Percentiles rank a stretch among this genome's conserved stretches.
These are phyloP conservation scores for Anastrepha ludens DNA, from an alignment of 1,140 invertebrate species.

Conservation along the genomic window DNA sequence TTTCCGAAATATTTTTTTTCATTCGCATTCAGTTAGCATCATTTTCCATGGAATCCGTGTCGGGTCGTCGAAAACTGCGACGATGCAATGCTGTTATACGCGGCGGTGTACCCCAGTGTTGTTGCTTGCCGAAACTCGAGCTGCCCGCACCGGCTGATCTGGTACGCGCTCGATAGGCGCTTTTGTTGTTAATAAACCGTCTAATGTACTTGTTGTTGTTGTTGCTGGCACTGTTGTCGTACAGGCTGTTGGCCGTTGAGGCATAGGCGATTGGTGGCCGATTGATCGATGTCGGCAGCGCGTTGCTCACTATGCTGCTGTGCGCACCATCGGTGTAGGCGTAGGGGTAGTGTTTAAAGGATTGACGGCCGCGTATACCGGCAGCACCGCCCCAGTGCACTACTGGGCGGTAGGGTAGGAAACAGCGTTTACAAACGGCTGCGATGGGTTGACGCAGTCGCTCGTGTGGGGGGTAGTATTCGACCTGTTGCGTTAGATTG, in stretches of 20 bases:
- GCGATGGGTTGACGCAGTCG: conserved; percentile 74
- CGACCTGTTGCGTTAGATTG: conserved; percentile 64
- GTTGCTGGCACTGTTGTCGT: neutral
- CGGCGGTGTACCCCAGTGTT: conserved; percentile 72
- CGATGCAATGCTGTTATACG: conserved; percentile 73
- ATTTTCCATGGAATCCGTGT: conserved; percentile 55
- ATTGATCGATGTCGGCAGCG: conserved; percentile 62
- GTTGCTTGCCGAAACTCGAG: conserved; percentile 56
- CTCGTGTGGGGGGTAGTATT: conserved; percentile 74
- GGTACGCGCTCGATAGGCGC: neutral
- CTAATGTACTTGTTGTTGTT: neutral
- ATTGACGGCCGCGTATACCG: conserved; percentile 68
- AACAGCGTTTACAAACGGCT: conserved; percentile 74
- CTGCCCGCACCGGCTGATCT: neutral
- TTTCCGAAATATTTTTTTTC: conserved; percentile 62
- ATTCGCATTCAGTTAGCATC: conserved; percentile 55
- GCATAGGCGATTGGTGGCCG: conserved; percentile 55
- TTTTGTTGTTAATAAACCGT: conserved; percentile 8
- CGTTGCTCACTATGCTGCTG: conserved; percentile 63
- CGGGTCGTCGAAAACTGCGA: conserved; percentile 68
- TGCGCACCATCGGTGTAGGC: conserved; percentile 19
- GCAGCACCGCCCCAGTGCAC: conserved; percentile 71
- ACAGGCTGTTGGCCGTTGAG: neutral
- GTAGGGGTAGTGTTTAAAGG: conserved; percentile 57
- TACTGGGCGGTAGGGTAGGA: conserved; percentile 69